Base-by-base conservation (phyloP, 2,888 invertebrate species). In the Hirtodrosophila alboralis region DNA sequence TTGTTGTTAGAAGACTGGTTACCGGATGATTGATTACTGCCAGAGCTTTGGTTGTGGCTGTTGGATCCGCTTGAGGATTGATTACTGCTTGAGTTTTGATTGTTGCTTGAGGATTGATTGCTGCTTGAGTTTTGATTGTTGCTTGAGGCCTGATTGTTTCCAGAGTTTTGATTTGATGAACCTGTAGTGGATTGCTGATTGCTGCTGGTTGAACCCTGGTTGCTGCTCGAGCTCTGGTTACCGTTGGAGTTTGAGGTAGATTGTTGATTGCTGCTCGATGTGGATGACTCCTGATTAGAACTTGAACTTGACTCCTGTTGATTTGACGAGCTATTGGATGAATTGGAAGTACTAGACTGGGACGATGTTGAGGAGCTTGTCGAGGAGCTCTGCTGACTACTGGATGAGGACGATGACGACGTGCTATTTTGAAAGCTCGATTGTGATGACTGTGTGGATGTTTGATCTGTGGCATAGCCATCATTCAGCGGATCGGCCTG, bases 381-480 rank as follows among this genome's bases (percentile, higher is more conserved):
- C 1, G 79, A 79, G 12, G 86, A 86, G 43, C 76, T 89, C 12
- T 87, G 87, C 8, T 88, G 87, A 48, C 72, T 78, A 37, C 51
- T 75, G 23, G 72, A 67, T 21, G 81, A 74, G 23, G 80, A 68
- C 0, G 84, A 79, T n/a, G 62, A 77, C 18, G 71, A 67, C 18
- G 87, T 88, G 45, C 67, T 75, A 65, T 76, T 85, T 41, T 86
- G 88, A 69, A 67, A 53, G 48, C 69, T 74, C 16, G 70, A 53
- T 52, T 84, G 76, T 27, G 88, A 77, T 21, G 86, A 84, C 52
- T 84, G 80, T 28, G 88, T 86, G 21, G 85, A 77, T 41, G 85
- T 66, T 58, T 84, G 86, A 23, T 72, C 71, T 23, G 64, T 53
- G 9, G 68, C 62, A 49, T 75, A 73, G 21, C 63, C 70, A 44